Conservation (phyloP, 2,888 invertebrate genomes). For the Drosophila subquinaria region DNA sequence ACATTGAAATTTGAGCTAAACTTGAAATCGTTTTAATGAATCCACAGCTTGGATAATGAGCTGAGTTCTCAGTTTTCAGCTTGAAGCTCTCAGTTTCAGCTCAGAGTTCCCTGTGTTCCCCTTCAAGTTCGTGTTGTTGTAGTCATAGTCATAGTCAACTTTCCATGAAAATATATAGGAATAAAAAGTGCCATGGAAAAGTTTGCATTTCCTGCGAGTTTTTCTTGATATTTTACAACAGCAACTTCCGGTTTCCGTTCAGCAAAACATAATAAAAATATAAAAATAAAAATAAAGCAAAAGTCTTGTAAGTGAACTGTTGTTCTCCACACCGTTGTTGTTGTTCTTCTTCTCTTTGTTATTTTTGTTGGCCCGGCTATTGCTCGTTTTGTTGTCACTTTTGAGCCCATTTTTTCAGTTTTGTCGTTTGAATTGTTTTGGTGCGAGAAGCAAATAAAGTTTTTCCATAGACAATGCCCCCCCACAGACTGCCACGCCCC, state of each 20-base stretch:
- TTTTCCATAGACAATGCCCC: constrained; percentile 44
- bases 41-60: constrained; percentile 34
- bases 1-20: constrained; percentile 66
- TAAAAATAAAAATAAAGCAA: constrained; percentile 73
- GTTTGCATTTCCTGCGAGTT: constrained; percentile 79
- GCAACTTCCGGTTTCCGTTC: constrained; percentile 77
- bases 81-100: constrained; percentile 3
- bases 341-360: constrained; percentile 13
- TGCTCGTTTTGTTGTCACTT: constrained; percentile 57
- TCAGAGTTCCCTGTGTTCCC: not conserved
- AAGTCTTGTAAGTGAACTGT: constrained; percentile 41
- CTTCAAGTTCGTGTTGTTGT: constrained; percentile 29
- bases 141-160: constrained; percentile 35
- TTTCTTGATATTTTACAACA: constrained; percentile 73
- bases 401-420: constrained; percentile 49
- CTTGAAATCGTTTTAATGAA: constrained; percentile 59
- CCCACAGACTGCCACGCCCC: constrained; percentile 9
- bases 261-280: constrained; percentile 61
- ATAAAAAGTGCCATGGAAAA: constrained; percentile 59
- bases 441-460: constrained; percentile 51
- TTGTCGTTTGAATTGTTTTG: constrained; percentile 55
- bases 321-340: constrained; percentile 11
- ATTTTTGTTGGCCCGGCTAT: constrained; percentile 24
- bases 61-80: constrained; percentile 5
- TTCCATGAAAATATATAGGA: constrained; percentile 30